Conservation (phyloP, 2,888 invertebrate genomes). For the Margaritifera margaritifera region DNA sequence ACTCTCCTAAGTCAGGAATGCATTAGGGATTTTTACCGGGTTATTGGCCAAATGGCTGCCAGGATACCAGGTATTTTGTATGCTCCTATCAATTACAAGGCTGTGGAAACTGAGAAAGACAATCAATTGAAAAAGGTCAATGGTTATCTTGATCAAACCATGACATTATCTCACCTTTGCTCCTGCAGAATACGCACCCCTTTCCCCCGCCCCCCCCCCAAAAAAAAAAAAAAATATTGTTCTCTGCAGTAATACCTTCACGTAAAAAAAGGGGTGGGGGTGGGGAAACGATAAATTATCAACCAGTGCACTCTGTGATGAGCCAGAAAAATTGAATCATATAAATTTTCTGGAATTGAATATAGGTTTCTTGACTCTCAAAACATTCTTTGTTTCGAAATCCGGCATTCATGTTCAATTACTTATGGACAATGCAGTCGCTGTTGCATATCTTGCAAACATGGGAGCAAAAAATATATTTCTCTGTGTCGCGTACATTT, state of each 20-base stretch:
- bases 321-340: constrained; percentile 4
- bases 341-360: constrained; percentile 19
- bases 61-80: constrained; percentile 18
- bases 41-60: constrained; percentile 22
- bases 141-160: constrained; percentile 24
- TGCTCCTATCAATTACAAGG: constrained; percentile 14
- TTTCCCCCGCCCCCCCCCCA: too few relatives aligned
- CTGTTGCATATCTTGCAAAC: constrained; percentile 10
- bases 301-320: constrained; percentile 14
- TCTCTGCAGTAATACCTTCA: constrained; percentile 11
- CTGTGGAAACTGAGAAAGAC: constrained; percentile 22
- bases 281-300: background rate
- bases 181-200: too few relatives aligned
- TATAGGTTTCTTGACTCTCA: constrained; percentile 11
- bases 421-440: constrained; percentile 17
- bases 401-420: too few relatives aligned
- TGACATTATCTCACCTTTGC: constrained; percentile 22
- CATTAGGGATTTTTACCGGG: constrained; percentile 10
- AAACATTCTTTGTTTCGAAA: background rate
- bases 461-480: constrained; percentile 2
- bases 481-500: background rate
- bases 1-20: background rate
- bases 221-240: too few relatives aligned
- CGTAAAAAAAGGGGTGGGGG: constrained; percentile 19
- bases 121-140: constrained; percentile 7